Conservation (phyloP, 2,888 invertebrate genomes). For the Stenolophus ochropezus region DNA sequence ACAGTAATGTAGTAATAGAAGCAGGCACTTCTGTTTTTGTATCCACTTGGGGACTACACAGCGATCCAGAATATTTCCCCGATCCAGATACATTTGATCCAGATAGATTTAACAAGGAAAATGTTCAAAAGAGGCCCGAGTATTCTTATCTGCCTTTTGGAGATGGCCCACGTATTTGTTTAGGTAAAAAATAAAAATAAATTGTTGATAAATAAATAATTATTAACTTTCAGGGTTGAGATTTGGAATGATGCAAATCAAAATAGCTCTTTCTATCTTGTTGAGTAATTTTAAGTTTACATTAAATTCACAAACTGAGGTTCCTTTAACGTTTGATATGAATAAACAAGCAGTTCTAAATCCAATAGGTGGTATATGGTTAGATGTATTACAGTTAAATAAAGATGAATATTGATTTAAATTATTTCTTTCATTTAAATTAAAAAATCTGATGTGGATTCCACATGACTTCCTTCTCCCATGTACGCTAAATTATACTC, state of each 20-base stretch:
- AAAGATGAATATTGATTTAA: conserved; percentile 19
- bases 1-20: conserved; percentile 73
- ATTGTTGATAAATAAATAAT: neutral
- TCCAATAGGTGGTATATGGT: conserved; percentile 71
- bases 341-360: conserved; percentile 70
- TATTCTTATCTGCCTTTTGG: conserved; percentile 76
- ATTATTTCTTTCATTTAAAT: neutral
- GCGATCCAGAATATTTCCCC: conserved; percentile 76
- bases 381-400: conserved; percentile 64
- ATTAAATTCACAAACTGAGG: conserved; percentile 68
- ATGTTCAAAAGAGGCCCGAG: conserved; percentile 71
- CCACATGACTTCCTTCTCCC: too few relatives aligned
- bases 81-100: conserved; percentile 77
- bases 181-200: conserved; percentile 71
- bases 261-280: conserved; percentile 74
- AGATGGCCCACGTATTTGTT: conserved; percentile 76
- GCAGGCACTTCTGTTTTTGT: conserved; percentile 75
- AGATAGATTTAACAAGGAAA: conserved; percentile 75
- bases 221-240: conserved; percentile 72
- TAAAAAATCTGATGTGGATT: too few relatives aligned
- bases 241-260: conserved; percentile 76
- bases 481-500: too few relatives aligned
- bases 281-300: conserved; percentile 70
- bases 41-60: conserved; percentile 77
- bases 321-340: conserved; percentile 71